phyloP scores from a whole-genome alignment of 2,113 vertebrate species.

The Heteronetta atricapilla region DNA sequence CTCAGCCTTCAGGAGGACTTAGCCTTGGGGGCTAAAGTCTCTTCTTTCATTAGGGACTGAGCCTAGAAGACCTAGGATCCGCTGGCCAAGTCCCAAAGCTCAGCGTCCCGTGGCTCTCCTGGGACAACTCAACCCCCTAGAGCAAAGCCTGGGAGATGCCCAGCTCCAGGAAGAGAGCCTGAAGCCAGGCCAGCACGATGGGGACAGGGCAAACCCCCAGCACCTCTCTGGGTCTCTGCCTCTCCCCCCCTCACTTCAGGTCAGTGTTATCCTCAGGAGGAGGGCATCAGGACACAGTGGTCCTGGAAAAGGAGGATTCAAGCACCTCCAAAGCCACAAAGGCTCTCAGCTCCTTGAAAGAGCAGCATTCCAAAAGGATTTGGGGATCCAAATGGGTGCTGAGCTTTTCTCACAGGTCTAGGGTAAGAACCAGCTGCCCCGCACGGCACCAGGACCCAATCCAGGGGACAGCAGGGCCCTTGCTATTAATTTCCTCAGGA shows the following conservation, averaged over 20 bases:
- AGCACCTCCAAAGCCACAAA: not conserved
- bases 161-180: not conserved
- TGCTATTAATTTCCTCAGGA: accelerated
- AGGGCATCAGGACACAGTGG: not conserved
- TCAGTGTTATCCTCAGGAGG: accelerated
- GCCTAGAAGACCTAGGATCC: not conserved
- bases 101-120: accelerated
- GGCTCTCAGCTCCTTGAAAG: not conserved
- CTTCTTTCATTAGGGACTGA: not conserved
- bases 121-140: not conserved
- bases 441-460: accelerated
- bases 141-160: not conserved
- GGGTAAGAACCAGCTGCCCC: not conserved
- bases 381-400: not conserved
- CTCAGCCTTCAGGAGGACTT: not conserved
- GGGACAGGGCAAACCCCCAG: not conserved
- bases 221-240: not conserved
- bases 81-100: not conserved
- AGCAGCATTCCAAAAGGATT: not conserved
- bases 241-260: not conserved
- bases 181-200: accelerated
- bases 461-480: not conserved
- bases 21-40: accelerated
- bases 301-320: not conserved
- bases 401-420: not conserved